phyloP scores from a whole-genome alignment of 2,113 vertebrate genomes.

The Poecilia latipinna region DNA sequence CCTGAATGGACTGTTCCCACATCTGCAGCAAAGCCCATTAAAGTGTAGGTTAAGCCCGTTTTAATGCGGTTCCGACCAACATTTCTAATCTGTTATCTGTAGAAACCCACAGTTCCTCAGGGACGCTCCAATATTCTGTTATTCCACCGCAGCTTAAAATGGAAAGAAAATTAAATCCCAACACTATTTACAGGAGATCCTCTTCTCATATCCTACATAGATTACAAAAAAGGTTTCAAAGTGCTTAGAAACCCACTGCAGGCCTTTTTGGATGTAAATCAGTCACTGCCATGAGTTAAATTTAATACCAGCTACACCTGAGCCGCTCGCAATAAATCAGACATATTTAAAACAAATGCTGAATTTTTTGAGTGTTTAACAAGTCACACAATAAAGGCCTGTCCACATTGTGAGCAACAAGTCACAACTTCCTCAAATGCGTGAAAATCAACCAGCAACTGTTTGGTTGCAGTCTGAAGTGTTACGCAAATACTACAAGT shows the following conservation, averaged over 20 bases:
- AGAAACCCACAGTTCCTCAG: neutral
- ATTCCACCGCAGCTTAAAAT: no score
- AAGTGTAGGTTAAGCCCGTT: slow-evolving; percentile 36
- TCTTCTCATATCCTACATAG: neutral
- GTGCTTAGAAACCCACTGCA: neutral
- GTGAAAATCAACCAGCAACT: no score
- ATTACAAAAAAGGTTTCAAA: neutral
- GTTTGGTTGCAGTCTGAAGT: no score
- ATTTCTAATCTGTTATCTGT: slow-evolving; percentile 37
- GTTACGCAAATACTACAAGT: no score
- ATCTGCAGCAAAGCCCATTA: slow-evolving; percentile 55
- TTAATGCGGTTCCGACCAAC: slow-evolving; percentile 30
- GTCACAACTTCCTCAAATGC: no score
- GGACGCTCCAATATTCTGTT: neutral
- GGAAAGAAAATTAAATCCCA: no score
- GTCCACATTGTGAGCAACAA: no score
- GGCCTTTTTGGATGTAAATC: no score
- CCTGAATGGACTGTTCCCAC: slow-evolving; percentile 9
- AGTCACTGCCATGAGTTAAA: neutral
- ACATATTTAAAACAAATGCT: neutral
- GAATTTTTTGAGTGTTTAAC: neutral
- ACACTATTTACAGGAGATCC: neutral
- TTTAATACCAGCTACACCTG: no score
- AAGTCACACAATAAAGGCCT: neutral
- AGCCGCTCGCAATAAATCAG: no score